These are phyloP conservation scores for Zosterops hypoxanthus DNA, from an alignment of 2,113 vertebrate genomes.

Conservation along the genomic window DNA sequence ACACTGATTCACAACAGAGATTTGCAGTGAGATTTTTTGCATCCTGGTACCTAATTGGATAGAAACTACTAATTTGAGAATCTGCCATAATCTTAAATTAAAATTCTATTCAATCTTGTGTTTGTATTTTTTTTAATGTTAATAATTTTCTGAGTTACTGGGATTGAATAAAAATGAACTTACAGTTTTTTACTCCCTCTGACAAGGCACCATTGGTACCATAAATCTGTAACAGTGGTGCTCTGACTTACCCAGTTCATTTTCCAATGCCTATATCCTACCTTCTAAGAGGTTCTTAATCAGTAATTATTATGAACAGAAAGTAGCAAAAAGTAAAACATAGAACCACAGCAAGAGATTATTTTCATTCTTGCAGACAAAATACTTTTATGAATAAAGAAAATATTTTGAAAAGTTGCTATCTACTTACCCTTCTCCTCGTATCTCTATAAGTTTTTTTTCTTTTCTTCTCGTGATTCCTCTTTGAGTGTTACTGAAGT, in stretches of 20 bases:
- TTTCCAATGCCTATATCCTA: background rate
- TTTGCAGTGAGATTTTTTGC: background rate
- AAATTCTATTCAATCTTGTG: background rate
- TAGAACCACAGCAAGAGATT: background rate
- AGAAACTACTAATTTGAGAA: background rate
- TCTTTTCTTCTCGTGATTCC: background rate
- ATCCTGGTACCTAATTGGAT: background rate
- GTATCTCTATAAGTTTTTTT: background rate
- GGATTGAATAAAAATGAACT: background rate
- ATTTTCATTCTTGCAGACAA: background rate
- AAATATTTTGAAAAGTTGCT: background rate
- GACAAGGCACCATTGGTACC: background rate
- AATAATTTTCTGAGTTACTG: background rate
- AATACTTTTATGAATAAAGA: background rate
- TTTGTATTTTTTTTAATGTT: background rate
- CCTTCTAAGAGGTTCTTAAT: background rate
- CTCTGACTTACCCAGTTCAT: background rate
- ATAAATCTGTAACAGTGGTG: background rate
- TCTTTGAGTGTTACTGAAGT: background rate
- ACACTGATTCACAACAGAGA: background rate
- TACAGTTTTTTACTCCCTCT: background rate
- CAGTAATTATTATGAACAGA: background rate
- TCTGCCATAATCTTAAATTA: background rate
- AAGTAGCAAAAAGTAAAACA: background rate
- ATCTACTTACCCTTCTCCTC: background rate